Evolutionary conservation across 92 coral and sea anemone genomes (phyloP).

Genomic region (Parazoanthus swiftii): DNA sequence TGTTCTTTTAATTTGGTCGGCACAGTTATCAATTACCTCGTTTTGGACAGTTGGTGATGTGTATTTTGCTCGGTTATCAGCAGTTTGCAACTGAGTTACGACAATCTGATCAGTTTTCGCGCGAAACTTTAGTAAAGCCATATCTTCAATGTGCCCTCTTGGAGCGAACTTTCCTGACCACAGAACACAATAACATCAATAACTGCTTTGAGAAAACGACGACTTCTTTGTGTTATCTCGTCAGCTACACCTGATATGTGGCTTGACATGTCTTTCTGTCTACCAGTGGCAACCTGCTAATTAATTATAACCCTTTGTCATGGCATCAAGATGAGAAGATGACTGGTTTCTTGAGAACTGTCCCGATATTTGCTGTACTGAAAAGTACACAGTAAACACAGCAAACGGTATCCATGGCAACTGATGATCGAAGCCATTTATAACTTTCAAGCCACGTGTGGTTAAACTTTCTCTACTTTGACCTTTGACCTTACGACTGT

Average conservation of each 20-base stretch:
- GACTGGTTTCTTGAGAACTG: neutral
- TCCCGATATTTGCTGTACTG: too few relatives aligned
- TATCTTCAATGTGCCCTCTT: too few relatives aligned
- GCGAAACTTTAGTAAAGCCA: too few relatives aligned
- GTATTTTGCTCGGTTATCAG: too few relatives aligned
- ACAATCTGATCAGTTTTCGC: too few relatives aligned
- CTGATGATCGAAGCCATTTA: neutral
- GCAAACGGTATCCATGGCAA: neutral
- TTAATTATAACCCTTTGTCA: constrained; percentile 40
- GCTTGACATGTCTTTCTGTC: too few relatives aligned
- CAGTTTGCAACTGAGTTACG: too few relatives aligned
- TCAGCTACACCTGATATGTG: neutral
- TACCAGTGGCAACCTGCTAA: neutral
- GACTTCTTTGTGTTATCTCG: constrained; percentile 42
- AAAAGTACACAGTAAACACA: too few relatives aligned
- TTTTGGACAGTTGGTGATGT: too few relatives aligned
- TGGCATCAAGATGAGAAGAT: constrained; percentile 1
- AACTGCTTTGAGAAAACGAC: constrained; percentile 26
- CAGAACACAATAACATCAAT: too few relatives aligned
- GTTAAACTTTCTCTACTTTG: neutral
- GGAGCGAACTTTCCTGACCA: too few relatives aligned
- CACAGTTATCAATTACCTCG: too few relatives aligned
- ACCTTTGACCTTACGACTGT: constrained; percentile 2
- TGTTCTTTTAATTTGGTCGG: neutral
- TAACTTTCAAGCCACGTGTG: neutral